phyloP scores from a whole-genome alignment of 2,113 vertebrate genomes.

The Rhinopomastus cyanomelas region DNA sequence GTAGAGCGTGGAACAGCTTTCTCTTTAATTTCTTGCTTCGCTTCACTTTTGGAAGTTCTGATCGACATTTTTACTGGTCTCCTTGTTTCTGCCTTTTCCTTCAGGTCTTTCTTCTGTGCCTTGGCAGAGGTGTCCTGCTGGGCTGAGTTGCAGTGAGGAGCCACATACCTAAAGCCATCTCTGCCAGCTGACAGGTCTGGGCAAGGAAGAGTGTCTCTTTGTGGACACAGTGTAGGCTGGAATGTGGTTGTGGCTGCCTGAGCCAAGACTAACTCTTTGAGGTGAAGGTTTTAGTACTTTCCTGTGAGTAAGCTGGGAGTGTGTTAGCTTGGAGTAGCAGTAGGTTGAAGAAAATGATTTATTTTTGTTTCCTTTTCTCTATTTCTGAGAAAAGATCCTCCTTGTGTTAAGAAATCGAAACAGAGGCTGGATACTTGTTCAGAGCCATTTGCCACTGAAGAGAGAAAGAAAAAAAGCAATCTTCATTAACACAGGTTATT shows the following conservation, averaged over 20 bases:
- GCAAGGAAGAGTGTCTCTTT: conserved; percentile 8
- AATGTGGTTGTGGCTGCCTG: conserved; percentile 24
- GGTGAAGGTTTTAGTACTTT: conserved; percentile 46
- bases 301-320: conserved; percentile 17
- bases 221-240: neutral
- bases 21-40: neutral
- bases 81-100: neutral
- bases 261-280: conserved; percentile 35
- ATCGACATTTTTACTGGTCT: neutral
- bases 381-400: neutral
- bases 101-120: neutral
- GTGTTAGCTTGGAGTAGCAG: neutral
- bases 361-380: neutral
- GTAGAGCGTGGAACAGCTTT: neutral
- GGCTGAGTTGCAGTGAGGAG: neutral
- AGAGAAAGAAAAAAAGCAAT: neutral
- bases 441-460: neutral
- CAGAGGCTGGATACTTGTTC: neutral
- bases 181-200: neutral
- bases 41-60: neutral
- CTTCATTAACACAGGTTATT: neutral
- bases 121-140: neutral
- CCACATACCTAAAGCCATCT: neutral
- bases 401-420: neutral
- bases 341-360: neutral